These are phyloP conservation scores for Lasioglossum vierecki DNA, from an alignment of 2,888 invertebrate species.

Conservation along the genomic window DNA sequence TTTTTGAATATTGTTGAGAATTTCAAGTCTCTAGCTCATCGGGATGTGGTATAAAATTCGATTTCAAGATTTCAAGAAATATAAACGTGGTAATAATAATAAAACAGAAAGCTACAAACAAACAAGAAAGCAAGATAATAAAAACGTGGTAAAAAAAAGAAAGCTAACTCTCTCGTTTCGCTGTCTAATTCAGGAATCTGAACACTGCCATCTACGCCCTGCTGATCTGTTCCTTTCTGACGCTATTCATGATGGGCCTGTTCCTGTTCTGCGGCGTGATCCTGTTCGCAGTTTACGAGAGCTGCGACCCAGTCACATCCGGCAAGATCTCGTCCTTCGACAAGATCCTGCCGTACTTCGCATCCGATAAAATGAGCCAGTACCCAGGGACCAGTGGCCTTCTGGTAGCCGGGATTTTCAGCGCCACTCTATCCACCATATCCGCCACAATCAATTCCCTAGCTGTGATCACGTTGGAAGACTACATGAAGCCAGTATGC, in stretches of 20 bases:
- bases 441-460: slow-evolving; percentile 96
- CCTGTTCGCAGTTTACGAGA: slow-evolving; percentile 91
- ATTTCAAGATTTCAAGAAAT: too few species aligned
- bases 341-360: slow-evolving; percentile 91
- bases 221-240: slow-evolving; percentile 88
- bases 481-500: slow-evolving; percentile 88
- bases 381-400: slow-evolving; percentile 81
- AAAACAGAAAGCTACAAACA: too few species aligned
- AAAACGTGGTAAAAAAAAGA: too few species aligned
- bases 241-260: slow-evolving; percentile 85
- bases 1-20: too few species aligned
- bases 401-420: slow-evolving; percentile 90
- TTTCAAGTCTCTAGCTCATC: too few species aligned
- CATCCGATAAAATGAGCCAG: slow-evolving; percentile 87
- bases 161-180: not conserved
- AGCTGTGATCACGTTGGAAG: slow-evolving; percentile 95
- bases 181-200: slow-evolving; percentile 81
- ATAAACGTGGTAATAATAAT: too few species aligned
- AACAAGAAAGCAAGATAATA: too few species aligned
- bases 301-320: slow-evolving; percentile 91
- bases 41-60: too few species aligned
- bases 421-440: slow-evolving; percentile 95
- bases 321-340: slow-evolving; percentile 88
- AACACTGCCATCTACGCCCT: slow-evolving; percentile 89
- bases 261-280: slow-evolving; percentile 89